phyloP scores from a whole-genome alignment of 1,140 invertebrate genomes.

The Apis mellifera region DNA sequence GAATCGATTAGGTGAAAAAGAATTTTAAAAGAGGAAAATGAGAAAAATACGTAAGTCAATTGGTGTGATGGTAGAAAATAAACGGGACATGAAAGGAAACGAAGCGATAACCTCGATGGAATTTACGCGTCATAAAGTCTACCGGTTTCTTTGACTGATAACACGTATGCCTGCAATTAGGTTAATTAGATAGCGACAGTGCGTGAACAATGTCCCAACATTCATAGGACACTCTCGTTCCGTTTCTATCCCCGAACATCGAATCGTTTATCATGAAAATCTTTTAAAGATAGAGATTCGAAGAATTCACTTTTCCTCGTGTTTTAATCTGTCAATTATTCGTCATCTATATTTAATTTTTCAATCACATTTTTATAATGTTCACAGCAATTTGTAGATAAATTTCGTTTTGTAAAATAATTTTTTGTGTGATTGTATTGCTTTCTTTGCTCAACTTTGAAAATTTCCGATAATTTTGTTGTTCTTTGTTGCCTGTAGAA shows the following conservation, averaged over 20 bases:
- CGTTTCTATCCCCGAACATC: too few species aligned
- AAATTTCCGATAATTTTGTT: neutral
- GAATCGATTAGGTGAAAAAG: too few species aligned
- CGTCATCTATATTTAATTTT: too few species aligned
- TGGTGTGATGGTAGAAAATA: neutral
- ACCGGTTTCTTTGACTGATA: conserved; percentile 32
- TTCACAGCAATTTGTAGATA: too few species aligned
- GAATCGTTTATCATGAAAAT: too few species aligned
- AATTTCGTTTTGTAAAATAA: neutral
- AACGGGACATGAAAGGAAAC: neutral
- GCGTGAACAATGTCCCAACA: neutral
- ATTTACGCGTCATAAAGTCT: conserved; percentile 24
- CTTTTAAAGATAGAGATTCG: too few species aligned
- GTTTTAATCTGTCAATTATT: too few species aligned
- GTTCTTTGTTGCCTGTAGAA: neutral
- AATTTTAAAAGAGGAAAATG: too few species aligned
- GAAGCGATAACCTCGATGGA: conserved; percentile 20
- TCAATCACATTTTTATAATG: too few species aligned
- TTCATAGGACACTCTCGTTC: too few species aligned
- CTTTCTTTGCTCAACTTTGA: neutral
- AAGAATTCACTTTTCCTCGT: too few species aligned
- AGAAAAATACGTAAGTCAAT: too few species aligned
- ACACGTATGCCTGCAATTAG: conserved; percentile 24
- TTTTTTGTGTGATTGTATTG: neutral
- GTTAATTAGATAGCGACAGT: conserved; percentile 27